Evolutionary conservation across 1,140 invertebrate genomes (phyloP), one percentile per base, ranked within the genome.

Genomic region (Drosophila chauvacae): DNA sequence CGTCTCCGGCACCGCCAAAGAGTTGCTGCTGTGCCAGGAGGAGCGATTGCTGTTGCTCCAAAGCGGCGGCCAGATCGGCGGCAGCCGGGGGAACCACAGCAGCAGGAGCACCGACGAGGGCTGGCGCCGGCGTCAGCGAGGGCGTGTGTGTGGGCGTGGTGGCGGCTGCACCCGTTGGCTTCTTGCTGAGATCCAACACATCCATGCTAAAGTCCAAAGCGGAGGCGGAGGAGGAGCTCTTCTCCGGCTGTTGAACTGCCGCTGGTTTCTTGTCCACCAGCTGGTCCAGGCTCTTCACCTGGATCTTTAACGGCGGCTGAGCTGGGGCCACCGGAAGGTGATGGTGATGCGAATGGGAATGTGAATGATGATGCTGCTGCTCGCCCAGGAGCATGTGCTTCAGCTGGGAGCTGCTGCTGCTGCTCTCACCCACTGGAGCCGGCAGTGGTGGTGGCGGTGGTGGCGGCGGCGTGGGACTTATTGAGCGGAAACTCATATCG

Each of bases 161-260:
- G 6, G 10, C 11, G 0, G 23, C 69, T 93, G 93, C 80, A 3
- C 50, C 39, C 9, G 56, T 45, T 7, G 79, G 76, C 91, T 97
- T 98, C 77, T 97, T 96, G 85, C 96, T 97, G 68, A 98, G 94
- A 93, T 98, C 97, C n/a, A 98, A 92, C 4, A 96, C 96, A 92
- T 97, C 96, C 93, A 96, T 96, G 35, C 95, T 95, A 4, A 97
- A 93, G 93, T 97, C 96, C 58, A 97, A 93, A 0, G 96, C 18
- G 4, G 60, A 26, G 0, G 96, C 13, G 4, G 47, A 35, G 48
- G 96, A 16, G 20, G 60, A 35, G 51, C n/a, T 63, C 78, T 37
- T 72, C 83, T 80, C 30, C 35, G 53, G 28, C 44, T 20, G 23
- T 2, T 2, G 64, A 63, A 11, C 86, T 94, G 10, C n/a, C 20